Percentiles rank a stretch among this genome's conserved stretches.
Conservation (phyloP, 2,113 vertebrate species). For the Thermophis baileyi region DNA sequence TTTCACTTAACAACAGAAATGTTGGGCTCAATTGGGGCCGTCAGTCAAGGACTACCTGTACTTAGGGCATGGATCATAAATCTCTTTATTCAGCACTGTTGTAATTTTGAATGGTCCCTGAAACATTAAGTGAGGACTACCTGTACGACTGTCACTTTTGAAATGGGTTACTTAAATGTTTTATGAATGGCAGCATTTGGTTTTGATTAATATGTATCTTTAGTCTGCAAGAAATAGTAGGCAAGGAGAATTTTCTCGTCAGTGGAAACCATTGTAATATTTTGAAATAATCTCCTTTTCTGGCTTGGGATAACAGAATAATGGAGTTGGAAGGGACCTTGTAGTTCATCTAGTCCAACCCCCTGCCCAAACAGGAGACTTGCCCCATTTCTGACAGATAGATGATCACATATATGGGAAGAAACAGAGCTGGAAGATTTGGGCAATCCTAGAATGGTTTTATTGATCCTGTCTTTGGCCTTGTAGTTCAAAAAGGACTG, state of each 20-base stretch:
- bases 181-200: neutral
- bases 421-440: neutral
- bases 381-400: too few relatives aligned
- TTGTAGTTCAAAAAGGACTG: neutral
- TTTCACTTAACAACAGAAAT: too few relatives aligned
- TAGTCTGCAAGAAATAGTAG: neutral
- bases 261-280: neutral
- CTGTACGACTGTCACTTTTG: neutral
- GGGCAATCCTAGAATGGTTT: neutral
- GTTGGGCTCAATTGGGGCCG: too few relatives aligned
- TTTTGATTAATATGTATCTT: neutral
- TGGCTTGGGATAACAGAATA: neutral
- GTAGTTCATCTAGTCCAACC: too few relatives aligned
- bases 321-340: too few relatives aligned
- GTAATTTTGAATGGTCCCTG: too few relatives aligned
- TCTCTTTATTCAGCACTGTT: too few relatives aligned
- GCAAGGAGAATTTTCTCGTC: neutral
- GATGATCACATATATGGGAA: neutral
- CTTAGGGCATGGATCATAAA: too few relatives aligned
- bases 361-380: too few relatives aligned
- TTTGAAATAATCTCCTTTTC: neutral
- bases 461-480: neutral
- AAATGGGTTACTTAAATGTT: neutral
- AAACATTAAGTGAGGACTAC: neutral
- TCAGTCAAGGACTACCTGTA: too few relatives aligned